Conservation (phyloP, 2,113 vertebrate species). For the Toxostoma redivivum region DNA sequence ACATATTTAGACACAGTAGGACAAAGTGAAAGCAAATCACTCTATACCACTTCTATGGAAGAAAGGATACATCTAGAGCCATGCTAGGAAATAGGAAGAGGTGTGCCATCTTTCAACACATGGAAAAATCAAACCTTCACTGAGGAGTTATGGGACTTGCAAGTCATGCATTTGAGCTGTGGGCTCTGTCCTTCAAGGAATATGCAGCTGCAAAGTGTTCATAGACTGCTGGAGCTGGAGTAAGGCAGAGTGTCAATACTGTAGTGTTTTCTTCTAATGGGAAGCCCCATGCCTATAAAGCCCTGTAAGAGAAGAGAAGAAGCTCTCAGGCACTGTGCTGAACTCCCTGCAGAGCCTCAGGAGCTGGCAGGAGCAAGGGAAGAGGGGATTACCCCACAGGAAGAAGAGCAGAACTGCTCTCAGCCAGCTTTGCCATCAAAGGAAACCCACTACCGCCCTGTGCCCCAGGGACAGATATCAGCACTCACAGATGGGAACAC, state of each 20-base stretch:
- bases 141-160: neutral
- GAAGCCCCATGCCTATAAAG: neutral
- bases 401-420: neutral
- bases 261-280: neutral
- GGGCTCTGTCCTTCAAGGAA: neutral
- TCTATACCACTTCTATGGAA: neutral
- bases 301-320: neutral
- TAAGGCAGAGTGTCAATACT: neutral
- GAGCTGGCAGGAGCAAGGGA: neutral
- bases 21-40: neutral
- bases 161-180: neutral
- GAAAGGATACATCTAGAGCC: neutral
- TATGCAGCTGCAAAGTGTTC: neutral
- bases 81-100: neutral
- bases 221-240: neutral
- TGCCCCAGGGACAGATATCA: neutral
- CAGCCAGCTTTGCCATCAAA: neutral
- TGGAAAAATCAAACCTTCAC: neutral
- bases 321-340: neutral
- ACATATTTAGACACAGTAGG: neutral
- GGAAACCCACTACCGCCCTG: neutral
- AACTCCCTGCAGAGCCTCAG: neutral
- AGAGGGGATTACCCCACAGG: neutral
- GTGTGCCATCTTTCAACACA: neutral
- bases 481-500: neutral